These are phyloP conservation scores for Panthera leo DNA, from an alignment of 2,113 vertebrate species.

Conservation along the genomic window DNA sequence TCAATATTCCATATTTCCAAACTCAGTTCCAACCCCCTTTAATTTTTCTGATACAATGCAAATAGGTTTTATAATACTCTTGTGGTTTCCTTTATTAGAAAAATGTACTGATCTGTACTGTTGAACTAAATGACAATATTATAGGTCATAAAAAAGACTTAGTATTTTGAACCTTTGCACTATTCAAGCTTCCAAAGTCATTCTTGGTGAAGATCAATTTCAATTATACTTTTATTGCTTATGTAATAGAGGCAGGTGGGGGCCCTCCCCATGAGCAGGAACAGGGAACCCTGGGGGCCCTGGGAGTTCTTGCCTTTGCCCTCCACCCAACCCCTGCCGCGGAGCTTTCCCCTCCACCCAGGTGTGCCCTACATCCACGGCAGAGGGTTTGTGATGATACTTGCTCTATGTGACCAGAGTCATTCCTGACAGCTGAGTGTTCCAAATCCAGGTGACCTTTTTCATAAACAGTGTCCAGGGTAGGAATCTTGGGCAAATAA, in stretches of 20 bases:
- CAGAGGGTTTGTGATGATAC: background rate
- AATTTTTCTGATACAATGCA: background rate
- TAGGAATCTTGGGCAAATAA: background rate
- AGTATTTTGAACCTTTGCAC: slow-evolving; percentile 31
- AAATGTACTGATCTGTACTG: background rate
- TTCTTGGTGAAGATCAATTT: background rate
- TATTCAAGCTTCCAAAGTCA: background rate
- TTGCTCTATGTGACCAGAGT: background rate
- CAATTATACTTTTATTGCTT: background rate
- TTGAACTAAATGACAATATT: slow-evolving; percentile 15
- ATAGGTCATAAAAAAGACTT: slow-evolving; percentile 28
- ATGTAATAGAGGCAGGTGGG: background rate
- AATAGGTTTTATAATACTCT: background rate
- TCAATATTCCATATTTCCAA: slow-evolving; percentile 33
- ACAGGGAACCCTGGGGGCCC: background rate
- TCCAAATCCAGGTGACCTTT: background rate
- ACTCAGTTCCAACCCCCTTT: background rate
- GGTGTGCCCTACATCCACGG: background rate
- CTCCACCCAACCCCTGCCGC: background rate
- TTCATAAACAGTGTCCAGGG: background rate
- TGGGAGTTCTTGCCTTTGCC: fast-evolving
- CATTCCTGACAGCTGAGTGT: background rate
- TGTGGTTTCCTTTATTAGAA: slow-evolving; percentile 41
- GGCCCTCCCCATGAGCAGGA: background rate
- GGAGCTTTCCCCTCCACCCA: background rate